Base-by-base conservation (phyloP, 1,140 invertebrate genomes). In the Phthorimaea operculella region DNA sequence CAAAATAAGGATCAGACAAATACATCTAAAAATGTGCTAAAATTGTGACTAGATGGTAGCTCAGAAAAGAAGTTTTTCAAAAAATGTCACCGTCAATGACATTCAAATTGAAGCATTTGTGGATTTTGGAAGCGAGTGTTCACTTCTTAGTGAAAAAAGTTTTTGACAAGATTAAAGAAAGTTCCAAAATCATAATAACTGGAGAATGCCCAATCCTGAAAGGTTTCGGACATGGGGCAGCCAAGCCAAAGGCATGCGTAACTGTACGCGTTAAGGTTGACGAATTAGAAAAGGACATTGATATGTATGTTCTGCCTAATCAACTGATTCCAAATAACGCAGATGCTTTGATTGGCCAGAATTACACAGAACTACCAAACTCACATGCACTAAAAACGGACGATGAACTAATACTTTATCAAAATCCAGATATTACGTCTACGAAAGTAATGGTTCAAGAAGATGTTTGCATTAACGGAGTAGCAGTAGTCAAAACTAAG, bases 51-150 rank as follows among this genome's bases (percentile, higher is more conserved):
- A 28, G 14, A 15, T 14, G 28, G 14, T 6, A 36, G 14, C 9
- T 7, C 18, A 4, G 47, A 56, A 17, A 15, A 49, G 12, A 51
- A 56, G 33, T 49, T 36, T 50, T 50, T 50, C 50, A 50, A 56
- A 28, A n/a, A 7, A 17, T 17, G 45, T 56, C 6, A 45, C n/a
- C 0, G n/a, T 54, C 10, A 54, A 47, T 16, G 44, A 42, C 17
- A 4, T 12, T 28, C 10, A 12, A 1, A 45, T 54, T 28, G 33
- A 47, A 14, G 16, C 17, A 8, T 54, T 33, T 47, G 44, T 54
- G 15, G 52, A 54, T 33, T 33, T 54, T n/a, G 52, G 52, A 33
- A 54, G 52, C n/a, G 42, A 54, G 34, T 50, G 47, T n/a, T 34
- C 54, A 28, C 15, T 56, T 1, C 11, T 56, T 5, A 28, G 47